A percentile compares a stretch with the other conserved stretches of the same genome.
Evolutionary conservation across 1,140 invertebrate genomes (phyloP).

Genomic region (Chrysopa pallens): DNA sequence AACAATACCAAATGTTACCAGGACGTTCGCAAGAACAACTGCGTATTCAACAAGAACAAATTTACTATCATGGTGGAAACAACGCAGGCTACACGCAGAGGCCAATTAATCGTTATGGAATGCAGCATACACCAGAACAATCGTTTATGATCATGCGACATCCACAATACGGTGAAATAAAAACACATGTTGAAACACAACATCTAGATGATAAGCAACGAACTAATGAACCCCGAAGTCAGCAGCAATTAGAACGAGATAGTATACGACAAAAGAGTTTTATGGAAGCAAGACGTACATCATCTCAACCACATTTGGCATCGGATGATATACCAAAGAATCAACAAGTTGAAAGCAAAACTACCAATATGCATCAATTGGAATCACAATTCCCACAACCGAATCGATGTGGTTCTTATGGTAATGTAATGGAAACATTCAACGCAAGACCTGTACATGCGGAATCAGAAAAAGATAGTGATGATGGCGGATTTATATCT

Average conservation of each 20-base stretch:
- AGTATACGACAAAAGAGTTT: conserved; percentile 29
- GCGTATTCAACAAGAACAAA: not conserved
- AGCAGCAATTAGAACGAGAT: conserved; percentile 36
- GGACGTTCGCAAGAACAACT: conserved; percentile 22
- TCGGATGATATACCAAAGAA: conserved; percentile 28
- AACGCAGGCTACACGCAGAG: conserved; percentile 8
- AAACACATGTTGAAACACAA: not conserved
- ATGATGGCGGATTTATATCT: conserved; percentile 33
- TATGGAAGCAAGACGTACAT: conserved; percentile 30
- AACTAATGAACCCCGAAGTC: conserved; percentile 21
- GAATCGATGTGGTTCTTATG: conserved; percentile 29
- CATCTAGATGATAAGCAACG: conserved; percentile 1
- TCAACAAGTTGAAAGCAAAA: conserved; percentile 4
- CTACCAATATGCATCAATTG: not conserved
- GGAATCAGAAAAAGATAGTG: conserved; percentile 30
- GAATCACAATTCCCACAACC: not conserved
- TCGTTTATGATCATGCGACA: conserved; percentile 5
- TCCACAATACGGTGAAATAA: conserved; percentile 3
- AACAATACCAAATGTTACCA: conserved; percentile 28
- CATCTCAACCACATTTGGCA: conserved; percentile 44
- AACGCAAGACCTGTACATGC: conserved; percentile 13
- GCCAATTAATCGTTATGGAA: conserved; percentile 5
- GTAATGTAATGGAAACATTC: conserved; percentile 30
- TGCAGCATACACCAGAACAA: conserved; percentile 4
- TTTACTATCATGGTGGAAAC: conserved; percentile 13